Percentiles rank a stretch among this genome's conserved stretches.
Evolutionary conservation across 2,797 vertebrate genomes (phyloP).

Genomic region (Urophycis tenuis): DNA sequence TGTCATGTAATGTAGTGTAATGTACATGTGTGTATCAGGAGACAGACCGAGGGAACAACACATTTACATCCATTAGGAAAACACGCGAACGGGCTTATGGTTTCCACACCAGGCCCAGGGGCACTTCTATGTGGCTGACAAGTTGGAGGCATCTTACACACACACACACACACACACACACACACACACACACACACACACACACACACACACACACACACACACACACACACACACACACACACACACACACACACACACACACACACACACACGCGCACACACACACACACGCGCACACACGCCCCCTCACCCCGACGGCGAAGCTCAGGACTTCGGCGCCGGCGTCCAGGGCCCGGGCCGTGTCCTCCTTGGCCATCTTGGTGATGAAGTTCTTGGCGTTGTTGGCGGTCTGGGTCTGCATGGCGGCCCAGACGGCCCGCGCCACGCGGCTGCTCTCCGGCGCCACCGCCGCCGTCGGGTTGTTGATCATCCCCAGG

Average conservation of each 20-base stretch:
- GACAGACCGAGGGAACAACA: background rate
- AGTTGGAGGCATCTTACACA: too few relatives aligned
- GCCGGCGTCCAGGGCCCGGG: conserved; percentile 73
- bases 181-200: background rate
- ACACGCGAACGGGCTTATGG: too few relatives aligned
- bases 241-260: background rate
- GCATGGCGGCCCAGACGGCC: conserved; percentile 91
- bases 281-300: background rate
- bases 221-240: background rate
- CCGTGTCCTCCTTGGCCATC: conserved; percentile 87
- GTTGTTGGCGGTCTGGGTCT: conserved; percentile 88
- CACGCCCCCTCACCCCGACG: conserved; percentile 79
- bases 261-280: background rate
- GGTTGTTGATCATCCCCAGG: conserved; percentile 90
- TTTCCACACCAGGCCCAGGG: too few relatives aligned
- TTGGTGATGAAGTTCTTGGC: conserved; percentile 99
- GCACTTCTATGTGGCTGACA: too few relatives aligned
- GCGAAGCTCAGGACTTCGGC: conserved; percentile 77
- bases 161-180: too few relatives aligned
- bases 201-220: background rate
- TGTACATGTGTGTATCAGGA: too few relatives aligned
- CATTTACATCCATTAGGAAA: too few relatives aligned
- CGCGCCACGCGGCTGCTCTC: conserved; percentile 73
- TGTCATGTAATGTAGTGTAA: too few relatives aligned
- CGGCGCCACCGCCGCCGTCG: conserved; percentile 58